A percentile compares a stretch with the other conserved stretches of the same genome.
These are phyloP conservation scores for Globodera rostochiensis DNA, from an alignment of 1,140 invertebrate genomes.

Conservation along the genomic window DNA sequence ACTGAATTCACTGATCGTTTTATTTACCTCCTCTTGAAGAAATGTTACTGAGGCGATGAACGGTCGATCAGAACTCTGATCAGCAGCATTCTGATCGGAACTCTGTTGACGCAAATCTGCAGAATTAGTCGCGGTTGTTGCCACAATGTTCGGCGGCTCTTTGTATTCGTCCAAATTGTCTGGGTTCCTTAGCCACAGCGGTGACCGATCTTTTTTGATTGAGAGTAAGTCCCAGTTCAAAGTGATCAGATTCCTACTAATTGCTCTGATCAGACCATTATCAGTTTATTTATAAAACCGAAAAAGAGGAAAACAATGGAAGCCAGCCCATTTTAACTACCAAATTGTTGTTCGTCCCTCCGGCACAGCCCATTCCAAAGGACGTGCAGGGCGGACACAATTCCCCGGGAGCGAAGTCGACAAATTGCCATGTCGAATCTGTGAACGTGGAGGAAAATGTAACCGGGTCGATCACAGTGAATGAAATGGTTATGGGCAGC, in stretches of 20 bases:
- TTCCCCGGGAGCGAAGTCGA: slow-evolving; percentile 33
- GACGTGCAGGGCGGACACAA: slow-evolving; percentile 28
- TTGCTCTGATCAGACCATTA: background rate
- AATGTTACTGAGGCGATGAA: no score
- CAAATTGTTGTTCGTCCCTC: slow-evolving; percentile 11
- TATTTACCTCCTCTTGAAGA: no score
- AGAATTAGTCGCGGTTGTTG: slow-evolving; percentile 4
- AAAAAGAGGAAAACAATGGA: no score
- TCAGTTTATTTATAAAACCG: no score
- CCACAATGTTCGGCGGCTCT: background rate
- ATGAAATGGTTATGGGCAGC: no score
- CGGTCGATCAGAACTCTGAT: background rate
- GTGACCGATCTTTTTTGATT: slow-evolving; percentile 16
- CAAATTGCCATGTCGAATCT: slow-evolving; percentile 40
- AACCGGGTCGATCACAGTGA: no score
- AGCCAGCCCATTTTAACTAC: background rate
- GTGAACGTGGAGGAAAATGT: background rate
- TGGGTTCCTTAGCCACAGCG: background rate
- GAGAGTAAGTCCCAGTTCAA: no score
- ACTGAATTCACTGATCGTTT: no score
- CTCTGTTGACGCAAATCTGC: background rate
- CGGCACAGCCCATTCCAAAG: slow-evolving; percentile 24
- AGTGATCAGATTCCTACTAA: no score
- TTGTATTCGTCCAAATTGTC: slow-evolving; percentile 14
- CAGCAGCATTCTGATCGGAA: background rate